A percentile compares a stretch with the other conserved stretches of the same genome.
phyloP scores from a whole-genome alignment of 2,888 invertebrate species.

The Mythimna ferrago region DNA sequence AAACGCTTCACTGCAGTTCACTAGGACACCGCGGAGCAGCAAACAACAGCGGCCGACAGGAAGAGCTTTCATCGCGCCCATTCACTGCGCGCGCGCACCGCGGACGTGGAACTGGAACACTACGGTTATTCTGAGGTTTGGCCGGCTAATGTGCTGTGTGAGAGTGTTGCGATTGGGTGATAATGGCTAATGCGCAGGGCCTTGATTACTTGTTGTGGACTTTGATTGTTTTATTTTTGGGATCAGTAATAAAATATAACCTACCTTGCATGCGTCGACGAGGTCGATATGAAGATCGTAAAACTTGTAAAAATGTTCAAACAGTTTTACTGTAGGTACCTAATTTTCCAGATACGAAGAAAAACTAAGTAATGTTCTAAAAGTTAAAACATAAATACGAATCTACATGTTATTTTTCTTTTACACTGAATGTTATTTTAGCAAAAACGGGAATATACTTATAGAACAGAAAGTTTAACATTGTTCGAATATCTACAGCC shows the following conservation, averaged over 20 bases:
- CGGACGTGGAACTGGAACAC: conserved; percentile 44
- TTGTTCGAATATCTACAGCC: background rate
- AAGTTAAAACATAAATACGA: background rate
- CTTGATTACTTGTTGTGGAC: background rate
- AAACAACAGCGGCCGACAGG: conserved; percentile 53
- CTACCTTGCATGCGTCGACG: background rate
- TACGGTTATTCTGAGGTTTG: conserved; percentile 27
- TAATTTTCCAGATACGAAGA: background rate
- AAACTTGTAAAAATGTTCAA: background rate
- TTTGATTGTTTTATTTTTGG: conserved; percentile 7
- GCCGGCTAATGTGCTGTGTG: conserved; percentile 16
- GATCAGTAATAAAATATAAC: background rate
- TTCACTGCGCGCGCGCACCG: conserved; percentile 49
- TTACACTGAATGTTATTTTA: background rate
- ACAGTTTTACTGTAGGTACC: background rate
- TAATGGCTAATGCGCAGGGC: conserved; percentile 28
- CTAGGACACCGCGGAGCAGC: conserved; percentile 3
- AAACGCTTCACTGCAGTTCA: background rate
- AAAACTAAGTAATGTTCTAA: background rate
- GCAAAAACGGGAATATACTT: background rate
- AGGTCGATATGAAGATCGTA: background rate
- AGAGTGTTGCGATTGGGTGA: conserved; percentile 22
- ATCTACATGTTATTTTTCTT: conserved; percentile 1
- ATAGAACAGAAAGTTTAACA: background rate
- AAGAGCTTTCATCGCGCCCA: conserved; percentile 65